A percentile compares a stretch with the other conserved stretches of the same genome.
Evolutionary conservation across 1,140 invertebrate species (phyloP).

Genomic region (Drosophila equinoxialis): DNA sequence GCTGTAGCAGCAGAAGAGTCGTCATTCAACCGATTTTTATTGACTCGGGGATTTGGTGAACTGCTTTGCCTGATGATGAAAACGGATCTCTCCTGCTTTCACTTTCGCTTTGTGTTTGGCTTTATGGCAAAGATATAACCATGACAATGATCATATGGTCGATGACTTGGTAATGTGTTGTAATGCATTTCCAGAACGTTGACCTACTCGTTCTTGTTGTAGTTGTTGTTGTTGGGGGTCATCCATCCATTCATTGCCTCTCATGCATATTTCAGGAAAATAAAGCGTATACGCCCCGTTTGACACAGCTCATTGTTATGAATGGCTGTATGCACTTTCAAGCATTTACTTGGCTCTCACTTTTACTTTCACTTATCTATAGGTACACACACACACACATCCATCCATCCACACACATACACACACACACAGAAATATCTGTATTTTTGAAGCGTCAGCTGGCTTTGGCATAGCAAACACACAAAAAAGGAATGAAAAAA

Average conservation of each 20-base stretch:
- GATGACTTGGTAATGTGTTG: slow-evolving; percentile 48
- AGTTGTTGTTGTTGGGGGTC: not conserved
- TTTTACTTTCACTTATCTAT: slow-evolving; percentile 33
- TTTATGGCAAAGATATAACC: slow-evolving; percentile 66
- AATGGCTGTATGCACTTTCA: slow-evolving; percentile 50
- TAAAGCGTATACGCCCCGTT: slow-evolving; percentile 69
- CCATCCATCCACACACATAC: not conserved
- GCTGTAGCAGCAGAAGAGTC: slow-evolving; percentile 30
- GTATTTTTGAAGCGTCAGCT: slow-evolving; percentile 38
- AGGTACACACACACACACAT: slow-evolving; percentile 11
- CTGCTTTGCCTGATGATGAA: slow-evolving; percentile 18
- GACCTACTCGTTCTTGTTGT: slow-evolving; percentile 10
- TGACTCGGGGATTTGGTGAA: slow-evolving; percentile 65
- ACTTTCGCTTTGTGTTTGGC: slow-evolving; percentile 5
- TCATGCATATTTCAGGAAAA: slow-evolving; percentile 62
- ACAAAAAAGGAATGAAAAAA: slow-evolving; percentile 24
- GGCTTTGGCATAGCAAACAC: slow-evolving; percentile 35
- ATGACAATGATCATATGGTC: slow-evolving; percentile 47
- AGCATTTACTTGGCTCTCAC: slow-evolving; percentile 49
- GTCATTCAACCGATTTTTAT: slow-evolving; percentile 52
- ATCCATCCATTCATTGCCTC: not conserved
- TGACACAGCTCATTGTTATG: slow-evolving; percentile 54
- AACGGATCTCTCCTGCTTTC: slow-evolving; percentile 16
- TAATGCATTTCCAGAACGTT: slow-evolving; percentile 50
- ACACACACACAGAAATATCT: not conserved